phyloP scores from a whole-genome alignment of 1,140 invertebrate species.

The Riptortus pedestris region DNA sequence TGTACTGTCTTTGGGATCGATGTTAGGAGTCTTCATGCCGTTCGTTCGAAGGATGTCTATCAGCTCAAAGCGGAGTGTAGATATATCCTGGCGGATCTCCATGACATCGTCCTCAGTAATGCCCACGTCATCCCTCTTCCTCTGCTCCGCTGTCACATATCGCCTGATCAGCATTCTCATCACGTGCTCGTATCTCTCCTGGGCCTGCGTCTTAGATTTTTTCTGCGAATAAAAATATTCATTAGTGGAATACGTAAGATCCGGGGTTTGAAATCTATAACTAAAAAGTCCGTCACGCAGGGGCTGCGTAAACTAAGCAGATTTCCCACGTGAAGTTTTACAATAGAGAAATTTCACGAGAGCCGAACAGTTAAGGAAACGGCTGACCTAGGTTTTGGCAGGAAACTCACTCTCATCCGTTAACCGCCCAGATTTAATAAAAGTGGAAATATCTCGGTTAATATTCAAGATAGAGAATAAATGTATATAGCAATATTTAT shows the following conservation, averaged over 20 bases:
- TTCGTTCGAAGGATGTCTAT: slow-evolving; percentile 77
- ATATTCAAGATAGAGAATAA: too few relatives aligned
- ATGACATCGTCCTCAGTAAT: slow-evolving; percentile 93
- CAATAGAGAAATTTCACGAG: too few relatives aligned
- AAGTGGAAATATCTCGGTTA: too few relatives aligned
- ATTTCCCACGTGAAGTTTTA: too few relatives aligned
- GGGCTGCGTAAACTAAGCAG: too few relatives aligned
- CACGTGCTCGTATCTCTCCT: slow-evolving; percentile 56
- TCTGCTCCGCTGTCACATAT: slow-evolving; percentile 73
- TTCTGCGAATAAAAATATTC: slow-evolving; percentile 40
- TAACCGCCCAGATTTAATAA: too few relatives aligned
- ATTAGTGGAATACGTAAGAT: background rate
- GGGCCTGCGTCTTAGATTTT: slow-evolving; percentile 57
- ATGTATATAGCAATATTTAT: too few relatives aligned
- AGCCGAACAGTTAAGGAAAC: too few relatives aligned
- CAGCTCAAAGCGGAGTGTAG: slow-evolving; percentile 70
- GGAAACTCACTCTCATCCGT: too few relatives aligned
- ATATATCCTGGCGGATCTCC: slow-evolving; percentile 91
- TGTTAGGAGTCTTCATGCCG: slow-evolving; percentile 64
- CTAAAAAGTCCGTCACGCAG: too few relatives aligned
- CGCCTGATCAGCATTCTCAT: slow-evolving; percentile 68
- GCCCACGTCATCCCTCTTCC: slow-evolving; percentile 67
- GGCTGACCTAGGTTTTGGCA: too few relatives aligned
- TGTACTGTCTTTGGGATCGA: slow-evolving; percentile 46
- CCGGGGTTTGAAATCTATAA: too few relatives aligned